A percentile compares a stretch with the other conserved stretches of the same genome.
Conservation (phyloP, 1,140 invertebrate genomes). For the Drosophila bipectinata region DNA sequence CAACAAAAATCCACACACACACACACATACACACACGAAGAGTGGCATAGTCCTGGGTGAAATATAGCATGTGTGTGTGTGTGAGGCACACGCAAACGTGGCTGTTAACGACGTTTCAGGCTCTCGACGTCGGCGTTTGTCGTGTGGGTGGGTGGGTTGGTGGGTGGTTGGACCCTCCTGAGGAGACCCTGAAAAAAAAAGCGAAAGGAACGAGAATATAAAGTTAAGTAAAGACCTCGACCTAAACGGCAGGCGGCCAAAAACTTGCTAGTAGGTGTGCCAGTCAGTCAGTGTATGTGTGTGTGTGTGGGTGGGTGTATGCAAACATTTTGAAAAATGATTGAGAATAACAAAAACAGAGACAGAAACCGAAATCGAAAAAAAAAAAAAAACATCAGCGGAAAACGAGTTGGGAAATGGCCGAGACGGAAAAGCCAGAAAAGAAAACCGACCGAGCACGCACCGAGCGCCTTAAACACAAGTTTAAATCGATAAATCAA, state of each 20-base stretch:
- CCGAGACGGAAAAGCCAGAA: constrained; percentile 30
- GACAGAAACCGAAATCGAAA: constrained; percentile 35
- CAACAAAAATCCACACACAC: constrained; percentile 59
- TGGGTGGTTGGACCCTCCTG: constrained; percentile 12
- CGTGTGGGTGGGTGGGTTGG: constrained; percentile 30
- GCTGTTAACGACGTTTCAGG: constrained; percentile 75
- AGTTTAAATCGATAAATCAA: constrained; percentile 82
- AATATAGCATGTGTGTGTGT: constrained; percentile 42
- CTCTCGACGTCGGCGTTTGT: constrained; percentile 59
- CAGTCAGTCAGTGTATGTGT: not conserved
- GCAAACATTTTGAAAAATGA: constrained; percentile 58
- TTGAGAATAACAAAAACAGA: constrained; percentile 53
- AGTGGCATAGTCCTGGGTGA: constrained; percentile 20
- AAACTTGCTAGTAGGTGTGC: constrained; percentile 32
- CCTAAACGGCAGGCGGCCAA: constrained; percentile 78
- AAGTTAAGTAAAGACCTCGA: constrained; percentile 70
- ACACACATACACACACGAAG: constrained; percentile 22
- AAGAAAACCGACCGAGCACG: constrained; percentile 27
- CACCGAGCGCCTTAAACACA: constrained; percentile 59
- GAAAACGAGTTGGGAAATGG: constrained; percentile 8
- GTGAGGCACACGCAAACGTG: constrained; percentile 71
- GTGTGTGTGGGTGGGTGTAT: constrained; percentile 2
- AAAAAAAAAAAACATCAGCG: not conserved
- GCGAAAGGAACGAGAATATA: constrained; percentile 46
- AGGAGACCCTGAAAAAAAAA: constrained; percentile 55